These are phyloP conservation scores for Oxyura jamaicensis DNA, from an alignment of 2,113 vertebrate genomes.

Conservation along the genomic window DNA sequence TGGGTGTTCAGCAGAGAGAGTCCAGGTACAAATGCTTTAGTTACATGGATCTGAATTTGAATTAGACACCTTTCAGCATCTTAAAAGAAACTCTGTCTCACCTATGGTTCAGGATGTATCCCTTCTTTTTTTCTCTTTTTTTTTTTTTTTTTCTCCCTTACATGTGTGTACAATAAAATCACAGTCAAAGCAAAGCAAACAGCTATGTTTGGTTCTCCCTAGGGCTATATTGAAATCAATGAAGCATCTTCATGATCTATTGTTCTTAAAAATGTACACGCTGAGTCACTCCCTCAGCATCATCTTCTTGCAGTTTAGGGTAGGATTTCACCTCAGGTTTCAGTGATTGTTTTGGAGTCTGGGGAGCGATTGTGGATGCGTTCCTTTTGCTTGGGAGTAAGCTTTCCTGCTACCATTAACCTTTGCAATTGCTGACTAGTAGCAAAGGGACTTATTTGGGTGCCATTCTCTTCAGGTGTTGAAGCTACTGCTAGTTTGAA, in stretches of 20 bases:
- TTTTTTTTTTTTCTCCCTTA: no score
- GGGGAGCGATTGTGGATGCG: neutral
- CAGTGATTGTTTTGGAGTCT: neutral
- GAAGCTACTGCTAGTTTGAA: neutral
- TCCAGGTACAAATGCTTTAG: neutral
- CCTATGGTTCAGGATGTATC: neutral
- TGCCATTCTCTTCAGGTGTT: neutral
- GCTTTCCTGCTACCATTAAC: neutral
- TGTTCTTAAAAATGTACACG: conserved; percentile 41
- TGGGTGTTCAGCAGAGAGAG: neutral
- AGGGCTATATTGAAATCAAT: conserved; percentile 38
- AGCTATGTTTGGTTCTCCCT: conserved; percentile 14
- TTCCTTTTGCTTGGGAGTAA: neutral
- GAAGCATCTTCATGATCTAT: conserved; percentile 37
- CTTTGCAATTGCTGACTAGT: neutral
- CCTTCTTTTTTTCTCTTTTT: neutral
- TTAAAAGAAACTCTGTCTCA: neutral
- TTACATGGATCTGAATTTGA: neutral
- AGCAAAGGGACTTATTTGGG: conserved; percentile 1
- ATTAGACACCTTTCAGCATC: neutral
- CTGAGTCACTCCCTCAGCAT: conserved; percentile 48
- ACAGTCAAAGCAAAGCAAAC: conserved; percentile 6
- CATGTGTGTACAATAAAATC: neutral
- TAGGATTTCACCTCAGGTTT: conserved; percentile 33
- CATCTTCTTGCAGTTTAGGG: neutral